phyloP scores from a whole-genome alignment of 1,140 invertebrate genomes.

The Pseudomyrmex concolor region DNA sequence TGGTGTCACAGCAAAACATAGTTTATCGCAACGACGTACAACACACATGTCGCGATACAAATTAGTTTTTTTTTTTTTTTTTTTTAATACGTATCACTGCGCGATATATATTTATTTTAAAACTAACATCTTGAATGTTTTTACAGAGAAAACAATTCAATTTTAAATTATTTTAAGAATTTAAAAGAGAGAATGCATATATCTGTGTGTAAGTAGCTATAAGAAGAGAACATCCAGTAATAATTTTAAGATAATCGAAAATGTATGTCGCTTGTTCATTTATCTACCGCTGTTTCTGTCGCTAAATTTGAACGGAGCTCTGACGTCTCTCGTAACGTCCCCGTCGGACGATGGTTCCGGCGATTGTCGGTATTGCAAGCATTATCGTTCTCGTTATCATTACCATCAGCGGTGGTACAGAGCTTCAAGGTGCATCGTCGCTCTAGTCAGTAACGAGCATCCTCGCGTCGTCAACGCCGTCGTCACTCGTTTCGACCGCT shows the following conservation, averaged over 20 bases:
- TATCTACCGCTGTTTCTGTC: constrained; percentile 21
- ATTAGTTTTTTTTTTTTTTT: background rate
- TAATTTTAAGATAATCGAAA: constrained; percentile 2
- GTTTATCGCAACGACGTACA: background rate
- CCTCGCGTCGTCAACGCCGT: constrained; percentile 42
- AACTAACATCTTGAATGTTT: too few species aligned
- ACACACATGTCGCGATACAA: background rate
- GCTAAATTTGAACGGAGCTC: constrained; percentile 32
- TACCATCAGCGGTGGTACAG: constrained; percentile 36
- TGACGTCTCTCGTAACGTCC: constrained; percentile 34
- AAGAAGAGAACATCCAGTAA: background rate
- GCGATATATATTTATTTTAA: too few species aligned
- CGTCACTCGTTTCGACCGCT: constrained; percentile 42
- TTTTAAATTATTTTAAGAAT: too few species aligned
- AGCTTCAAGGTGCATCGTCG: constrained; percentile 40
- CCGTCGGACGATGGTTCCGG: background rate
- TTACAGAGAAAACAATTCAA: too few species aligned
- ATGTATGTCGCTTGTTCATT: background rate
- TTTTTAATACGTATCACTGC: too few species aligned
- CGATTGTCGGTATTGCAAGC: constrained; percentile 48
- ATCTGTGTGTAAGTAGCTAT: too few species aligned
- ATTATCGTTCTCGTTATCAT: constrained; percentile 63
- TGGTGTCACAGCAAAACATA: background rate
- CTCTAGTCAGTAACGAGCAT: constrained; percentile 39
- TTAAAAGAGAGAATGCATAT: too few species aligned